Evolutionary conservation across 2,113 vertebrate genomes (phyloP).

Genomic region (Glaucidium brasilianum): DNA sequence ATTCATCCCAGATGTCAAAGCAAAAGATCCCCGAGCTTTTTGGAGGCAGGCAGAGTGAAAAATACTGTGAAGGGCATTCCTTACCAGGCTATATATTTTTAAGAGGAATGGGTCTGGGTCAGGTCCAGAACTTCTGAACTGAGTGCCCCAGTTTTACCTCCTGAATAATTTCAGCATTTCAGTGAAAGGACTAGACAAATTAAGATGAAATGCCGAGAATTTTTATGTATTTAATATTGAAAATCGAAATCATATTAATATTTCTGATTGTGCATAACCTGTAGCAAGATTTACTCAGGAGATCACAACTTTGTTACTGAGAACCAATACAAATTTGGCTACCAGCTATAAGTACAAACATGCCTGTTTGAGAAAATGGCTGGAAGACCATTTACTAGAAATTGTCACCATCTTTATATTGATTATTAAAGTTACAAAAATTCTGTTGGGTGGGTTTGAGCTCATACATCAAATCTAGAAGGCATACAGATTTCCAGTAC

Average conservation of each 20-base stretch:
- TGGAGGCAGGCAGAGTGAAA: not conserved
- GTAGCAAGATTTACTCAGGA: not conserved
- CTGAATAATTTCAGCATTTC: not conserved
- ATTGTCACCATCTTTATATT: not conserved
- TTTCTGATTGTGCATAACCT: not conserved
- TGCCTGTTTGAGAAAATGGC: not conserved
- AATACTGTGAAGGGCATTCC: not conserved
- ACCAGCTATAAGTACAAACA: not conserved
- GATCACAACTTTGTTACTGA: not conserved
- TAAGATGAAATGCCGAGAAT: not conserved
- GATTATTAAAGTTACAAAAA: not conserved
- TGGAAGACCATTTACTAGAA: not conserved
- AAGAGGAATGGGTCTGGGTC: not conserved
- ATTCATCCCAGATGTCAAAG: not conserved
- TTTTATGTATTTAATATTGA: not conserved
- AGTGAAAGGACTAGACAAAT: not conserved
- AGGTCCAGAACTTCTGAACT: not conserved
- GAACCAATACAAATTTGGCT: not conserved
- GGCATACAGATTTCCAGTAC: not conserved
- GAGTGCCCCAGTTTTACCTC: not conserved
- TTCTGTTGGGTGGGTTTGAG: not conserved
- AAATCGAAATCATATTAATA: not conserved
- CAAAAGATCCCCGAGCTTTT: not conserved
- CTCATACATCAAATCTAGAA: not conserved
- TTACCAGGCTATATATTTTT: not conserved